Percentiles rank a stretch among this genome's conserved stretches.
phyloP scores from a whole-genome alignment of 1,140 invertebrate species.

The Contarinia nasturtii region DNA sequence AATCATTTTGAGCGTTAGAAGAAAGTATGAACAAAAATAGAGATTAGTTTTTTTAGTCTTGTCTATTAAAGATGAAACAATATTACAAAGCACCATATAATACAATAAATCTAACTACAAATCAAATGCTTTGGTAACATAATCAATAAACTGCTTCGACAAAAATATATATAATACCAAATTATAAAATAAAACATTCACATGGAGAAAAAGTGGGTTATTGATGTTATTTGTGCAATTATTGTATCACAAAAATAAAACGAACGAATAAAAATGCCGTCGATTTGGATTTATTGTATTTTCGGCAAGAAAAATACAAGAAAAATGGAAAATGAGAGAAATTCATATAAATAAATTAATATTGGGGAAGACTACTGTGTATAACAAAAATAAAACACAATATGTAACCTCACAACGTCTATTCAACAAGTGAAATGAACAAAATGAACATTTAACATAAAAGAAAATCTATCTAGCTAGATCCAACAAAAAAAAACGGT shows the following conservation, averaged over 20 bases:
- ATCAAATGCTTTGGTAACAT: not conserved
- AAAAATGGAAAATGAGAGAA: too few species aligned
- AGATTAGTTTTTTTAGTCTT: not conserved
- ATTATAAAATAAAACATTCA: not conserved
- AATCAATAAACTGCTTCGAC: not conserved
- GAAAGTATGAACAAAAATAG: constrained; percentile 3
- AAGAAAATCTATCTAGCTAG: constrained; percentile 8
- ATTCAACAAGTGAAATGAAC: constrained; percentile 4
- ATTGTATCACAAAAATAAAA: not conserved
- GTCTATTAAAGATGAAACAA: not conserved
- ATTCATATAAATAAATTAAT: too few species aligned
- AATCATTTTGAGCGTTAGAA: not conserved
- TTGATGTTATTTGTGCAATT: not conserved
- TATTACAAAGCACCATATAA: not conserved
- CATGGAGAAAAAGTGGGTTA: not conserved
- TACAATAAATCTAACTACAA: constrained; percentile 2
- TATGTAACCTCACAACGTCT: constrained; percentile 3
- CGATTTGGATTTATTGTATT: too few species aligned
- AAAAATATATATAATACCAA: too few species aligned
- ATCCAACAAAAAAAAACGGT: not conserved
- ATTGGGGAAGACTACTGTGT: too few species aligned
- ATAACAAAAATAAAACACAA: not conserved
- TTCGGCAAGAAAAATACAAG: too few species aligned
- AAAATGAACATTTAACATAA: constrained; percentile 8
- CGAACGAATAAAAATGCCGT: not conserved